Evolutionary conservation across 2,797 vertebrate genomes (phyloP).

Genomic region (Coluber constrictor): DNA sequence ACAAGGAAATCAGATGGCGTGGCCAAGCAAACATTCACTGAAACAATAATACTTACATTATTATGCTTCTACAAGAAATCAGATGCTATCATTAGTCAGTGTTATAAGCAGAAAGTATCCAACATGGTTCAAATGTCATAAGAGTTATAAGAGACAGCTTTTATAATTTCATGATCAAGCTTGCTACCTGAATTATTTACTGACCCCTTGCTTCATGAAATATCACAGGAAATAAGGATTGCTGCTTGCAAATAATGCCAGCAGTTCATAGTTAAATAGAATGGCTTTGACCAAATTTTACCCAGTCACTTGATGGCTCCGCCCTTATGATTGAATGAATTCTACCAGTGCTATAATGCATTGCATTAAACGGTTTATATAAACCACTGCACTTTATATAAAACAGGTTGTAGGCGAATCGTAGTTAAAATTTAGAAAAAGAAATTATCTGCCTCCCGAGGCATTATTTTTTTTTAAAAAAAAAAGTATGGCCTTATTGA

Average conservation of each 20-base stretch:
- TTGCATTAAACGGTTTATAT: not conserved
- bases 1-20: not conserved
- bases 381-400: not conserved
- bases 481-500: not conserved
- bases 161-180: not conserved
- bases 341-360: no score
- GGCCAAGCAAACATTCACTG: not conserved
- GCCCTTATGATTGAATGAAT: not conserved
- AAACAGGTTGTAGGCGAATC: not conserved
- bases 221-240: not conserved
- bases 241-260: not conserved
- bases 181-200: not conserved
- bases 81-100: not conserved
- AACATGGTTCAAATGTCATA: not conserved
- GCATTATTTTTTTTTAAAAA: not conserved
- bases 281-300: not conserved
- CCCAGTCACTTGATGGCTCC: not conserved
- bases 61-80: not conserved
- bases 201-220: not conserved
- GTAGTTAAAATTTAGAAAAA: not conserved
- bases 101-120: fast-evolving
- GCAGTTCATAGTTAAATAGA: not conserved
- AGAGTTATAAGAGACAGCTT: not conserved
- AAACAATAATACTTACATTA: not conserved
- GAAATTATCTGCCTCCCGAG: not conserved